These are phyloP conservation scores for Rhopalosiphum maidis DNA, from an alignment of 1,140 invertebrate species.

Conservation along the genomic window DNA sequence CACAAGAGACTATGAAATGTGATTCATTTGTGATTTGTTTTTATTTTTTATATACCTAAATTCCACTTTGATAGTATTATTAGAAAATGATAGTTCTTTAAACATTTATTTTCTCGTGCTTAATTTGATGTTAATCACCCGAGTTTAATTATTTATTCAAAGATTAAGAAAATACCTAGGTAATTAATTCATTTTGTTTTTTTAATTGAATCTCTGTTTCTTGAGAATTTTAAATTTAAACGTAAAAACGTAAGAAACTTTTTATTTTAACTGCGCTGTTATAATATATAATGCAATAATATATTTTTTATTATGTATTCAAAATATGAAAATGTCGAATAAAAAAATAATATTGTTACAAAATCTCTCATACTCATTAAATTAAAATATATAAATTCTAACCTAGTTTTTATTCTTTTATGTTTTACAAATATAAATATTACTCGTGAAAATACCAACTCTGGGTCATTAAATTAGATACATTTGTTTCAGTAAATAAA, in stretches of 20 bases:
- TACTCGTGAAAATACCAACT: background rate
- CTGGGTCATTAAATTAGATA: background rate
- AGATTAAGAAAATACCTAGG: background rate
- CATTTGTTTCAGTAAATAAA: background rate
- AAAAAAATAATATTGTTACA: background rate
- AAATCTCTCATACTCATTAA: background rate
- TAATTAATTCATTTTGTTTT: slow-evolving; percentile 7
- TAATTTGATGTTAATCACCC: background rate
- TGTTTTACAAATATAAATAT: background rate
- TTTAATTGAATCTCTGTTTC: background rate
- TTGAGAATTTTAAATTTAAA: background rate
- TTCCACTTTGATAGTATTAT: background rate
- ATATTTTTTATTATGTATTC: background rate
- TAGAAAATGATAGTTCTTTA: background rate
- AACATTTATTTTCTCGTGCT: background rate
- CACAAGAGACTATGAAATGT: background rate
- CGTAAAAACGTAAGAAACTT: background rate
- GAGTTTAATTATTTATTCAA: background rate
- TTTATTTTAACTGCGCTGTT: background rate
- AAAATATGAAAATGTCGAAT: background rate
- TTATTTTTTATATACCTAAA: background rate
- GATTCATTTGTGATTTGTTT: background rate
- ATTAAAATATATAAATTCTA: background rate
- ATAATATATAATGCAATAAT: background rate
- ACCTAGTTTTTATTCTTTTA: background rate